Percentiles rank a stretch among this genome's conserved stretches.
Evolutionary conservation across 2,113 vertebrate genomes (phyloP).

Genomic region (Tympanuchus pallidicinctus): DNA sequence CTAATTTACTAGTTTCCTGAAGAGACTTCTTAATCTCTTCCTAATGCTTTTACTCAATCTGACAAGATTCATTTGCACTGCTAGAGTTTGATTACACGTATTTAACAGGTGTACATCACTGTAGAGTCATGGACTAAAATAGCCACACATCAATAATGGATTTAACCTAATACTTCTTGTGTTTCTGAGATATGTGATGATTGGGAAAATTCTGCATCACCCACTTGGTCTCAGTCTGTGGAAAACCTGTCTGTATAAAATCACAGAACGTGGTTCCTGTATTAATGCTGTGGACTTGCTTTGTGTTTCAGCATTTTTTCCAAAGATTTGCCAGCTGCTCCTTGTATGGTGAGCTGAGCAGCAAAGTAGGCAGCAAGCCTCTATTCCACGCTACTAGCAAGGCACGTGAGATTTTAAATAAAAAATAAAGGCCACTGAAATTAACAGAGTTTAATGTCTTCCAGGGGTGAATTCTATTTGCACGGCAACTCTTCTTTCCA

Average conservation of each 20-base stretch:
- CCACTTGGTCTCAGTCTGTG: not conserved
- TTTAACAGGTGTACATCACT: not conserved
- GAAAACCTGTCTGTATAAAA: accelerated
- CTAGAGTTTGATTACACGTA: not conserved
- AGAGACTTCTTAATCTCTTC: not conserved
- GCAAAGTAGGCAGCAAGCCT: not conserved
- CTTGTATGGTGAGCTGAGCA: not conserved
- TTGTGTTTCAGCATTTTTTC: not conserved
- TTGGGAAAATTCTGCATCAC: not conserved
- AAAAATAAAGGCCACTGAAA: not conserved
- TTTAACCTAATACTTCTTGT: not conserved
- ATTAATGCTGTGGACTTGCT: not conserved
- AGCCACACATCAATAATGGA: accelerated
- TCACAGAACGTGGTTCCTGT: not conserved
- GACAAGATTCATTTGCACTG: not conserved
- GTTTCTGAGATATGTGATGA: not conserved
- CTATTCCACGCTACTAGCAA: not conserved
- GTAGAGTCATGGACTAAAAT: accelerated
- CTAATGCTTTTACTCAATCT: not conserved
- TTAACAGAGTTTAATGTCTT: not conserved
- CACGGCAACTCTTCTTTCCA: not conserved
- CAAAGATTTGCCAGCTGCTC: not conserved
- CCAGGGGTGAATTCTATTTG: not conserved
- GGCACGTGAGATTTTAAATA: accelerated
- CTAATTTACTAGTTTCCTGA: not conserved